Conservation (phyloP, 2,113 vertebrate genomes). For the Zeus faber region DNA sequence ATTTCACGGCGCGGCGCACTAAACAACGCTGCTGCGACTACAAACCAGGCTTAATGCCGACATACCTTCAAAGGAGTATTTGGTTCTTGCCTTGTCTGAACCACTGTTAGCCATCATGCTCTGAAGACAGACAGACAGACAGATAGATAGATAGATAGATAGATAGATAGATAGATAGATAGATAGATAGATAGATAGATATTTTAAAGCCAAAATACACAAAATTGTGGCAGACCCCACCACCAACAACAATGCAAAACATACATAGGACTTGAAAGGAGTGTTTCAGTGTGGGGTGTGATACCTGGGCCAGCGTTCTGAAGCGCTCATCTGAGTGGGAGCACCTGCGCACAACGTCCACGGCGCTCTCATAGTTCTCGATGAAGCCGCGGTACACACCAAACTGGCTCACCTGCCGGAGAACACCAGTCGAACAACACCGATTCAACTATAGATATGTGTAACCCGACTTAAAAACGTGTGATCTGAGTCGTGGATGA, state of each 20-base stretch:
- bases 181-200: too few relatives aligned
- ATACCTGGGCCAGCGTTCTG: slow-evolving; percentile 71
- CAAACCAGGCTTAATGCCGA: neutral
- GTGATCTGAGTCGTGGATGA: too few relatives aligned
- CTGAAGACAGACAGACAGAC: slow-evolving; percentile 33
- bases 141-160: neutral
- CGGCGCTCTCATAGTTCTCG: slow-evolving; percentile 70
- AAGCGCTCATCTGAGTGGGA: slow-evolving; percentile 63
- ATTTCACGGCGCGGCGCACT: too few relatives aligned
- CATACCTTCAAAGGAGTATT: slow-evolving; percentile 73
- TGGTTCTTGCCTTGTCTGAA: slow-evolving; percentile 53
- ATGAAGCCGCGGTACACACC: slow-evolving; percentile 74
- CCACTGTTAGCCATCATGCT: slow-evolving; percentile 68
- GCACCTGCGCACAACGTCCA: slow-evolving; percentile 67
- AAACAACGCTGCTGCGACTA: too few relatives aligned
- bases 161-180: too few relatives aligned
- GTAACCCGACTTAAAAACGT: too few relatives aligned
- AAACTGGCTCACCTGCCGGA: slow-evolving; percentile 70
- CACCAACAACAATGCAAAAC: too few relatives aligned
- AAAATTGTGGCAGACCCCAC: too few relatives aligned
- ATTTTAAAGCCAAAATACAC: too few relatives aligned
- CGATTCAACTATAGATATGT: too few relatives aligned
- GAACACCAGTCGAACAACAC: neutral
- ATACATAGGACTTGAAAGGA: too few relatives aligned
- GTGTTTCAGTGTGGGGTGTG: neutral